Evolutionary conservation across 2,113 vertebrate genomes (phyloP).

Genomic region (Ptilonorhynchus violaceus): DNA sequence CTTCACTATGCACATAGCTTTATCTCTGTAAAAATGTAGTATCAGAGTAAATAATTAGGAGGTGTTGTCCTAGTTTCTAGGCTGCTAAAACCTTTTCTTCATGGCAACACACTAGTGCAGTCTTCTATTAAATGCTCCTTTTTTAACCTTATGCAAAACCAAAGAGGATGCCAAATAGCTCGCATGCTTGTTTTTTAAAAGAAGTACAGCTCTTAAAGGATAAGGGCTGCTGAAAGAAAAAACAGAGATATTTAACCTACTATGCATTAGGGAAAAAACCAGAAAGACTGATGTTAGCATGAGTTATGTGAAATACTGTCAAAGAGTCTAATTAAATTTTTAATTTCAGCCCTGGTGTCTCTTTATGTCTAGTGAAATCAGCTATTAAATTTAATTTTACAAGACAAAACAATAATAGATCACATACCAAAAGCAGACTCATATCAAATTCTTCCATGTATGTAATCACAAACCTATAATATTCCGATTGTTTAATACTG

Average conservation of each 20-base stretch:
- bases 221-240: background rate
- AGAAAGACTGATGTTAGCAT: background rate
- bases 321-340: background rate
- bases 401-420: background rate
- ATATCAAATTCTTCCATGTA: background rate
- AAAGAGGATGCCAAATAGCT: background rate
- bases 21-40: background rate
- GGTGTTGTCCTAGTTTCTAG: background rate
- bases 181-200: background rate
- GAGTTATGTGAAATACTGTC: background rate
- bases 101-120: background rate
- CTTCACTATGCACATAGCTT: background rate
- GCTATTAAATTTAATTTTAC: background rate
- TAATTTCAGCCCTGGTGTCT: background rate
- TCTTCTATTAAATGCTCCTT: background rate
- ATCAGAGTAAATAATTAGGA: background rate
- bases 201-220: background rate
- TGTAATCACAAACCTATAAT: background rate
- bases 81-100: background rate
- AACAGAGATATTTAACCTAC: background rate
- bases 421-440: background rate
- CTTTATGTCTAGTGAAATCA: background rate
- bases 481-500: background rate
- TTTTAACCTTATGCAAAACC: background rate
- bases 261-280: background rate